phyloP scores from a whole-genome alignment of 2,113 vertebrate genomes.

The Sitta europaea region DNA sequence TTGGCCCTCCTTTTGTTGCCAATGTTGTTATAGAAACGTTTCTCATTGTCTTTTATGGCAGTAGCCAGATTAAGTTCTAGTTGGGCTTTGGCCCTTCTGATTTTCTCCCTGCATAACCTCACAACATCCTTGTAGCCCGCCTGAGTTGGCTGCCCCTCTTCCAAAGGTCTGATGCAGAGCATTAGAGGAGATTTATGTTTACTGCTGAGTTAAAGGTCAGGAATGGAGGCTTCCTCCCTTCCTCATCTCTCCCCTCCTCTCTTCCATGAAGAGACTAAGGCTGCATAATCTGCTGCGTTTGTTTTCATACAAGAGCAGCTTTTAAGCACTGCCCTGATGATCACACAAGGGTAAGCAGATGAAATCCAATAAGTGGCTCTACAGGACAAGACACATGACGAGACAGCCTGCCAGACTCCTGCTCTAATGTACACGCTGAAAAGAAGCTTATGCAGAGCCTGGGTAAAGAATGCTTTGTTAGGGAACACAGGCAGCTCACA shows the following conservation, averaged over 20 bases:
- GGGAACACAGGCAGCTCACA: conserved; percentile 55
- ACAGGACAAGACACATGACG: conserved; percentile 64
- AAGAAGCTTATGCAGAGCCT: conserved; percentile 56
- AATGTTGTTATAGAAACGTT: neutral
- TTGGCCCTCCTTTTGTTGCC: neutral
- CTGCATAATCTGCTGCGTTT: conserved; percentile 54
- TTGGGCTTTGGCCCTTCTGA: neutral
- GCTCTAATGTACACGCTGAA: conserved; percentile 52
- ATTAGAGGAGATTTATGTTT: conserved; percentile 64
- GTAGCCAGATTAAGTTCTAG: neutral
- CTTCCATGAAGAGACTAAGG: conserved; percentile 1
- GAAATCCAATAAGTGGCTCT: conserved; percentile 73
- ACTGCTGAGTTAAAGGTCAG: conserved; percentile 64
- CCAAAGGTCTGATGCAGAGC: conserved; percentile 3
- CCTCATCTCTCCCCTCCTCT: conserved; percentile 8
- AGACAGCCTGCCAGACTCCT: conserved; percentile 53
- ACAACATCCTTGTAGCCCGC: neutral
- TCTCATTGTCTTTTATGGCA: neutral
- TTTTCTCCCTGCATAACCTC: neutral
- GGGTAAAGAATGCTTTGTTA: conserved; percentile 65
- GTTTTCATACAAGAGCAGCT: conserved; percentile 52
- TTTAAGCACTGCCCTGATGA: conserved; percentile 59
- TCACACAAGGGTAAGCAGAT: conserved; percentile 63
- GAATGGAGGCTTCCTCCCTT: conserved; percentile 35
- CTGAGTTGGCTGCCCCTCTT: neutral